Base-by-base conservation (phyloP, 2,888 invertebrate genomes). In the Trichopria drosophilae region DNA sequence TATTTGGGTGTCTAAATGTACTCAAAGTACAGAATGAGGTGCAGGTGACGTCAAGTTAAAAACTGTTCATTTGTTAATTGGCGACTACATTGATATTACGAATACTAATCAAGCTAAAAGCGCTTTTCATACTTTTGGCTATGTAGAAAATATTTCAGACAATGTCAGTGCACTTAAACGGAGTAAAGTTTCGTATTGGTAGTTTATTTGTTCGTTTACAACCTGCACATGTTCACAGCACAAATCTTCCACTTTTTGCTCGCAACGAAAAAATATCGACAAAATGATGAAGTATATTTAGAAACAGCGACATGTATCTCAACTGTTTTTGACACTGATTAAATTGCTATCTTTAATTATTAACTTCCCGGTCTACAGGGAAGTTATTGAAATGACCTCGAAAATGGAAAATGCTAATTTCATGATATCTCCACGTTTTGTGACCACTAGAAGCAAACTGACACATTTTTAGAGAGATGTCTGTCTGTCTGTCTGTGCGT, bases 11-110 rank as follows among this genome's bases (percentile, higher is more conserved):
- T 48, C 26, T 22, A 51, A 55, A 45, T 43, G 47, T 31, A 32
- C 23, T 13, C 56, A 59, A 34, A 46, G 52, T 35, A 23, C 39
- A 12, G 55, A 51, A 43, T 59, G 54, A 56, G 55, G 53, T n/a
- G 41, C 41, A 7, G 40, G 40, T 24, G 44, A 52, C 48, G 53
- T 48, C 2, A 44, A 54, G 20, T 1, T 47, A 13, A 1, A 39
- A 9, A 16, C 15, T 31, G 13, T 47, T 13, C 18, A 12, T 13
- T 16, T 7, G 32, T 6, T 50, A 22, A 28, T 35, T 41, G 6
- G 28, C 10, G 23, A 10, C 36, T 29, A 22, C 7, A 29, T 45
- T 10, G 51, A 43, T 51, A 32, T 37, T 32, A 56, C 53, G 49
- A 35, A 24, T 48, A 51, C 24, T 49, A 53, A 24, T 15, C 28